Evolutionary conservation across 2,888 invertebrate species (phyloP).

Genomic region (Athrips mouffetella): DNA sequence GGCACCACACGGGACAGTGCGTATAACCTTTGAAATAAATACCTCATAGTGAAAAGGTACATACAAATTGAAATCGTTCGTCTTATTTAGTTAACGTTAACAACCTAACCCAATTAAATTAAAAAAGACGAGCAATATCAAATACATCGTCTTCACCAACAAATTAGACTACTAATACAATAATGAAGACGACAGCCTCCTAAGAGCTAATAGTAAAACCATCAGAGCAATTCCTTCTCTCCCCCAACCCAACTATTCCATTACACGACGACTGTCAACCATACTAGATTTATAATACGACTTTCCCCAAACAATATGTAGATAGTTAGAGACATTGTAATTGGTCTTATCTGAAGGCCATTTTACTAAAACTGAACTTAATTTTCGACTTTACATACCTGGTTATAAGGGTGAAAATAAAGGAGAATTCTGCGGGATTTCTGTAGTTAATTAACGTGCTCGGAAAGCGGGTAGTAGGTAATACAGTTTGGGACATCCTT

Average conservation of each 20-base stretch:
- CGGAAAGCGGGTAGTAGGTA: constrained; percentile 23
- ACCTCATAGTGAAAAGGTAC: too few relatives aligned
- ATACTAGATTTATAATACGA: constrained; percentile 12
- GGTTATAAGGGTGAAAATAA: not conserved
- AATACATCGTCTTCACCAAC: too few relatives aligned
- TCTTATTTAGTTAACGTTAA: too few relatives aligned
- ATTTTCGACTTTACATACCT: not conserved
- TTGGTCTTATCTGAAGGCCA: constrained; percentile 17
- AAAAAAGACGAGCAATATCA: too few relatives aligned
- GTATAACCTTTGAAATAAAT: too few relatives aligned
- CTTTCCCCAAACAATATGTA: constrained; percentile 18
- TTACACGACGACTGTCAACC: constrained; percentile 7
- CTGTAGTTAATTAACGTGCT: constrained; percentile 27
- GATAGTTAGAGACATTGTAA: constrained; percentile 20
- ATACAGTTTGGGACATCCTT: constrained; percentile 29
- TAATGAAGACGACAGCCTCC: not conserved
- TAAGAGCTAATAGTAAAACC: constrained; percentile 1
- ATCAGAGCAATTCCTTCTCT: not conserved
- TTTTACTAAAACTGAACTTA: not conserved
- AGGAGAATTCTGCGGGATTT: constrained; percentile 20
- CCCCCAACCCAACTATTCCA: not conserved
- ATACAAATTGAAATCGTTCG: too few relatives aligned
- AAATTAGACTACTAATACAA: too few relatives aligned
- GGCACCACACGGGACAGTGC: too few relatives aligned
- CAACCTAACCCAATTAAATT: too few relatives aligned